Base-by-base conservation (phyloP, 1,140 invertebrate genomes). In the Augochlora pura region DNA sequence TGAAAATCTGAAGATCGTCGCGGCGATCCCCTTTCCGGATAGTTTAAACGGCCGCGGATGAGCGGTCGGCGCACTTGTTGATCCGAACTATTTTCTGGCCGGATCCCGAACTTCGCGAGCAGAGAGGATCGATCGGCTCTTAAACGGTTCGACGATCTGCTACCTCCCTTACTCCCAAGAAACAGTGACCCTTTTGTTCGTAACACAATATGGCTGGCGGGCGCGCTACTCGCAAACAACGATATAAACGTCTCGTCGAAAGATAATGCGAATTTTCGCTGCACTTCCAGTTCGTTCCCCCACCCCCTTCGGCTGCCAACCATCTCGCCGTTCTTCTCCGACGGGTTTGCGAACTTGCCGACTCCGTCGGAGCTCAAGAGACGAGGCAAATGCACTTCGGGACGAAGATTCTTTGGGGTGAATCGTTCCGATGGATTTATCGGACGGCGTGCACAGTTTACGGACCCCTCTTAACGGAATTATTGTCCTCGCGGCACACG, bases 1-100 rank as follows among this genome's bases (percentile, higher is more conserved):
- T 46, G 60, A 46, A 64, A 71, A 78, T 64, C 60, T 54, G 57
- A 25, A 27, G 60, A 71, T 71, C 68, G 27, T 52, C 46, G n/a
- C 59, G 46, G 54, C 18, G 59, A 78, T 72, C 54, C 57, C 69
- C 49, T 72, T n/a, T 78, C 8, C 60, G 69, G 38, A 65, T 25
- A 23, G 69, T 65, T 72, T 42, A 72, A 62, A 77, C 68, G 39
- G 27, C 49, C 8, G 27, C 2, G 68, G 27, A 63, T 27, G 42
- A 74, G 64, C 25, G 27, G 54, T 46, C 70, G 14, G 57, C 49
- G 16, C 77, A 83, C 81, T 84, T 84, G 83, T 84, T 84, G 81
- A 80, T 84, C 75, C 71, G 32, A 54, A 62, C 65, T 66, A 69
- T 60, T 71, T 75, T 14, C 27, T 60, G 39, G 8, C 16, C 63